Base-by-base conservation (phyloP, 1,140 invertebrate species). In the Leucophenga varia region DNA sequence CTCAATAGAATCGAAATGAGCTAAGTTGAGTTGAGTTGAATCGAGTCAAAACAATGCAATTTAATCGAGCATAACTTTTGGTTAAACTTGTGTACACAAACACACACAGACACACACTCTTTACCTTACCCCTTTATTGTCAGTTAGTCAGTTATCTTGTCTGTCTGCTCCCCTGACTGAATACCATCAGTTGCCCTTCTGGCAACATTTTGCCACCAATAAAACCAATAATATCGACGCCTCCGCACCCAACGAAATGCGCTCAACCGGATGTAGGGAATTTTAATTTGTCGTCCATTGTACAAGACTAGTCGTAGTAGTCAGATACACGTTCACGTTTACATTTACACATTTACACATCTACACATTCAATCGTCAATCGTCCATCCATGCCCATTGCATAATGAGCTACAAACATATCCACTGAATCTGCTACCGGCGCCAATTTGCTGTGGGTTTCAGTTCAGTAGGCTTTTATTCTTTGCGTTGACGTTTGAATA, bases 61-160 rank as follows among this genome's bases (percentile, higher is more conserved):
- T 70, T 70, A 70, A 70, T 70, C 65, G 65, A 70, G 65, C 65
- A 70, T 70, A 65, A 70, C 61, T 70, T 69, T 61, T 64, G 59
- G 56, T 68, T 68, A 55, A 63, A 67, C 64, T 68, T 68, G 64
- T 68, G 59, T 56, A 67, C 35, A 19, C 12, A 8, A 13, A 37
- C 12, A 16, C 63, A 65, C 63, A 63, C 63, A 64, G 63, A 65
- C 63, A 50, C 63, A 49, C 44, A 37, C 35, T 37, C 22, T 32
- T 16, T 25, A 39, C 25, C 13, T 4, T 13, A n/a, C 13, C 31
- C 31, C 4, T n/a, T n/a, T n/a, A n/a, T n/a, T n/a, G n/a, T n/a
- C n/a, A n/a, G n/a, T n/a, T n/a, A n/a, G n/a, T n/a, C n/a, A n/a
- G n/a, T n/a, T n/a, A n/a, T n/a, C n/a, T n/a, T n/a, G n/a, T n/a